Percentiles rank a stretch among this genome's conserved stretches.
Evolutionary conservation across 2,888 invertebrate genomes (phyloP).

Genomic region (Sabellastarte sp.): DNA sequence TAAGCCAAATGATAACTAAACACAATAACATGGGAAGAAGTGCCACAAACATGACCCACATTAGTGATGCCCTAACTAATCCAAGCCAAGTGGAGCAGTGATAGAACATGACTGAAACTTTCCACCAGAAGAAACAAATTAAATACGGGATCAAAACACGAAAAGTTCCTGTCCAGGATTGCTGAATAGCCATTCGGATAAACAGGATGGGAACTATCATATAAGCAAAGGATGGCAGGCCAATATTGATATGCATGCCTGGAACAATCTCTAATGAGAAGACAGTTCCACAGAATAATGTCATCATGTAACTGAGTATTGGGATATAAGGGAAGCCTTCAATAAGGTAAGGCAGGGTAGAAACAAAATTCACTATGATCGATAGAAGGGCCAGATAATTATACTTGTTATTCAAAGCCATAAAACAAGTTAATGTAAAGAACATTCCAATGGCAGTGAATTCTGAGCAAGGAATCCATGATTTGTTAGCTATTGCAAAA

Average conservation of each 20-base stretch:
- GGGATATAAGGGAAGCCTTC: constrained; percentile 44
- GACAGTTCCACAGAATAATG: constrained; percentile 38
- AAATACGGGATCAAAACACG: constrained; percentile 81
- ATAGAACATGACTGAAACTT: constrained; percentile 74
- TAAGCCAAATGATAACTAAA: constrained; percentile 31
- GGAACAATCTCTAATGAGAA: constrained; percentile 39
- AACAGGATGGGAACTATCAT: constrained; percentile 77
- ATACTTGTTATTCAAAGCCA: constrained; percentile 50
- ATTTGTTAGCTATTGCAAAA: constrained; percentile 75
- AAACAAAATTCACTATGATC: constrained; percentile 60
- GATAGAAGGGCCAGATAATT: constrained; percentile 49
- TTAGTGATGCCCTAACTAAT: constrained; percentile 44
- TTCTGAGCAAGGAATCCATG: constrained; percentile 83
- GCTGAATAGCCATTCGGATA: constrained; percentile 73
- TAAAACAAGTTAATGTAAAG: constrained; percentile 46
- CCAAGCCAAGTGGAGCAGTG: constrained; percentile 71
- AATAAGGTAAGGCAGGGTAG: constrained; percentile 72
- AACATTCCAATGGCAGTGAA: constrained; percentile 66
- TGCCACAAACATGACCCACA: constrained; percentile 45
- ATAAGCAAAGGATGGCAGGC: constrained; percentile 50
- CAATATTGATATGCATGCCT: constrained; percentile 44
- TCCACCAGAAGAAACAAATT: constrained; percentile 85
- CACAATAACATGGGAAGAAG: constrained; percentile 42
- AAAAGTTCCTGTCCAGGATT: constrained; percentile 80
- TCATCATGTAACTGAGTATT: constrained; percentile 34